These are phyloP conservation scores for Stichopus chloronotus DNA, from an alignment of 35 echinoderm and acorn worm species.

Conservation along the genomic window DNA sequence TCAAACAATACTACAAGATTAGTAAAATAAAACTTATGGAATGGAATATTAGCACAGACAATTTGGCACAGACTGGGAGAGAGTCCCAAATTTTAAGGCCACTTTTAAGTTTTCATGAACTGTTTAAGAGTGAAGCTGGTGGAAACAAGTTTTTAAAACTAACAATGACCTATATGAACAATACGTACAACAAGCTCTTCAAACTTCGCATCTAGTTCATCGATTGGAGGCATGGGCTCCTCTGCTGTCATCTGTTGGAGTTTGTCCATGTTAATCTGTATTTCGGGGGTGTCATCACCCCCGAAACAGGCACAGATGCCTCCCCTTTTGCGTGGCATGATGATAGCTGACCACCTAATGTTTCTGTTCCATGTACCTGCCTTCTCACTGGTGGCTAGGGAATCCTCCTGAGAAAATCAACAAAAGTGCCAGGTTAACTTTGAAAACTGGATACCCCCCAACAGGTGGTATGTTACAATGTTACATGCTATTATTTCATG, in stretches of 20 bases:
- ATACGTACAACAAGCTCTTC: constrained; percentile 93
- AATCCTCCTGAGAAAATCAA: constrained; percentile 29
- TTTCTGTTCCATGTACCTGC: constrained; percentile 43
- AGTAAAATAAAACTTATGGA: too few species aligned
- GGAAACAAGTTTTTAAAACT: too few species aligned
- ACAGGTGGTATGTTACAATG: too few species aligned
- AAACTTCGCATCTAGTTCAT: constrained; percentile 96
- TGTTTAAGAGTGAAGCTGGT: too few species aligned
- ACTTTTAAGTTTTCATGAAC: too few species aligned
- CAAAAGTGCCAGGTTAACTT: background rate
- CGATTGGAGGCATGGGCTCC: constrained; percentile 90
- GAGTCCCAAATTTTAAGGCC: too few species aligned
- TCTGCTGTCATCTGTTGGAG: constrained; percentile 82
- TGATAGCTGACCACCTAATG: constrained; percentile 57
- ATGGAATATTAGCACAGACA: too few species aligned
- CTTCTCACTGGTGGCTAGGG: constrained; percentile 40
- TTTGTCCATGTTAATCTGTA: constrained; percentile 80
- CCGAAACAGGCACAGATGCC: constrained; percentile 86
- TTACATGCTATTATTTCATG: too few species aligned
- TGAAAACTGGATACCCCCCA: background rate
- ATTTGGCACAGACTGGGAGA: too few species aligned
- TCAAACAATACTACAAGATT: too few species aligned
- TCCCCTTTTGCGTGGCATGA: constrained; percentile 87
- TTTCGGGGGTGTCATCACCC: constrained; percentile 88
- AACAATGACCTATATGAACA: background rate